Base-by-base conservation (phyloP, 2,888 invertebrate species). In the Dasypolia templi region DNA sequence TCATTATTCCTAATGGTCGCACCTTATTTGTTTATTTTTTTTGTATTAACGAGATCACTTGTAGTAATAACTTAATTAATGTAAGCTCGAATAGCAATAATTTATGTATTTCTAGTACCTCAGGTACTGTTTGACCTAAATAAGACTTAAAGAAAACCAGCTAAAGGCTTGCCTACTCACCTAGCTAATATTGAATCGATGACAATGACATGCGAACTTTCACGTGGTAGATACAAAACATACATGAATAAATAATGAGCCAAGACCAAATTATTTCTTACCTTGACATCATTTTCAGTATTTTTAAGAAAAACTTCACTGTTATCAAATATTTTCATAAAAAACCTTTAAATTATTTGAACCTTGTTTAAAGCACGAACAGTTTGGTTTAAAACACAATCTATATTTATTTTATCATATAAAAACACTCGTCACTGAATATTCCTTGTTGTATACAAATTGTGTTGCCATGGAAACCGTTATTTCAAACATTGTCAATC, bases 261-360 rank as follows among this genome's bases (percentile, higher is more conserved):
- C 1, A 35, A 71, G 11, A 26, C 4, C 49, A 62, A 86, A 82
- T 87, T 81, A 86, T 64, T 72, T 29, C 86, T 85, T 84, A 91
- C 92, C 91, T 91, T 91, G 90, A 90, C 92, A 89, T 86, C 83
- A 67, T 87, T 65, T 42, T 19, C n/a, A 26, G 53, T 46, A 9
- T 46, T 6, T 12, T 14, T 4, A 12, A 0, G 0, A 46, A 19
- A 49, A 39, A 39, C 22, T 32, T 55, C 58, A 59, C 35, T 19
- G 0, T 0, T 3, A 9, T 4, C n/a, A 59, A 59, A 42, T 59
- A 39, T 55, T 46, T 11, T 55, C 44, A 26, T 32, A 29, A 56
- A 59, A 64, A 59, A n/a, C n/a, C 3, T 22, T 62, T 66, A 29
- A 17, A 19, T 1, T 67, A 63, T 29, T 63, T 42, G 22, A 19